Evolutionary conservation across 2,888 invertebrate species (phyloP).

Genomic region (Teleogryllus oceanicus): DNA sequence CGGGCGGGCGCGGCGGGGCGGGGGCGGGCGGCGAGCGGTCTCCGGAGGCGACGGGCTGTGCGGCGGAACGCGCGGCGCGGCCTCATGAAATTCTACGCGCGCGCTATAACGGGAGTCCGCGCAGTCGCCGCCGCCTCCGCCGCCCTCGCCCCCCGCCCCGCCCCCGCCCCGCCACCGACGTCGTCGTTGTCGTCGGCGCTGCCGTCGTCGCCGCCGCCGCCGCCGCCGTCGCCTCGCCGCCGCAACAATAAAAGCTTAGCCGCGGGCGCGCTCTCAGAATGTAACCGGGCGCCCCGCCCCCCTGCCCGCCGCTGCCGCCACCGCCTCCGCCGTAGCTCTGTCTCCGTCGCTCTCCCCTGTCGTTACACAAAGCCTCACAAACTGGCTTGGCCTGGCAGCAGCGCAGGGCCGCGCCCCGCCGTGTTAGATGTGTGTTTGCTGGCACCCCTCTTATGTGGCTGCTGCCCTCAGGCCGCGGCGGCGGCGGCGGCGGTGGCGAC

Average conservation of each 20-base stretch:
- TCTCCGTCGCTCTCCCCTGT: background rate
- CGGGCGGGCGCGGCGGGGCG: background rate
- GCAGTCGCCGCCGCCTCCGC: background rate
- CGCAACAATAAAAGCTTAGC: conserved; percentile 18
- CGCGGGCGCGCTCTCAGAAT: conserved; percentile 18
- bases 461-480: background rate
- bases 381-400: conserved; percentile 18
- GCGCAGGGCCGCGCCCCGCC: conserved; percentile 3
- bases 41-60: background rate
- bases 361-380: conserved; percentile 18
- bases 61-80: background rate
- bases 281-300: background rate
- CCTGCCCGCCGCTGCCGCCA: background rate
- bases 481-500: background rate
- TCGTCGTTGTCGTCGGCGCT: background rate
- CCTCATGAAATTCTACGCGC: conserved; percentile 18
- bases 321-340: background rate
- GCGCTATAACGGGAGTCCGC: background rate
- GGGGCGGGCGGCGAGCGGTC: background rate
- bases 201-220: background rate
- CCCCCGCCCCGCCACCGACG: background rate
- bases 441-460: conserved; percentile 27
- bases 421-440: conserved; percentile 24
- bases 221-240: background rate
- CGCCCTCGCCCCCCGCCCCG: background rate